These are phyloP conservation scores for Forbesichthys agassizii DNA, from an alignment of 2,113 vertebrate species.

Conservation along the genomic window DNA sequence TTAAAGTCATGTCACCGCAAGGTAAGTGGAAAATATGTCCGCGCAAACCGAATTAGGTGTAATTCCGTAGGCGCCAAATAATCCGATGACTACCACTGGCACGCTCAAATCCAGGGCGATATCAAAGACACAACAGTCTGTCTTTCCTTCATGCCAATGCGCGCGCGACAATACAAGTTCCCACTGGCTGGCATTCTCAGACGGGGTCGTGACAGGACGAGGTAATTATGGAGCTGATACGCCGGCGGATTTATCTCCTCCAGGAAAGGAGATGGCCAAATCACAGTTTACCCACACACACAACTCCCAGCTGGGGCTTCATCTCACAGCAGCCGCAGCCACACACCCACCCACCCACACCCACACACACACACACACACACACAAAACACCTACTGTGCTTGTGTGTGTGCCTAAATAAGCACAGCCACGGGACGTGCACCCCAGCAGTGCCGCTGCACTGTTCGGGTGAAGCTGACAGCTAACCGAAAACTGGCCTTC, in stretches of 20 bases:
- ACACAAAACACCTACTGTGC: constrained; percentile 34
- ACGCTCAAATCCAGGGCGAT: constrained; percentile 10
- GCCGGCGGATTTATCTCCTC: constrained; percentile 69
- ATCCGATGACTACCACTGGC: constrained; percentile 33
- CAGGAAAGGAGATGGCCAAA: constrained; percentile 73
- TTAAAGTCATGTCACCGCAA: not conserved
- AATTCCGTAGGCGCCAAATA: constrained; percentile 22
- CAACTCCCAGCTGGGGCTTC: constrained; percentile 50
- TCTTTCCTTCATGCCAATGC: constrained; percentile 42
- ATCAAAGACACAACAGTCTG: constrained; percentile 41
- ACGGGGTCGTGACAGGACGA: constrained; percentile 69
- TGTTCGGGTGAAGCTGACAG: too few relatives aligned
- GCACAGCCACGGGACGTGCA: not conserved
- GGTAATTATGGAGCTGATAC: constrained; percentile 74
- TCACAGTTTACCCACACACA: constrained; percentile 69
- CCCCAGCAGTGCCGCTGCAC: not conserved
- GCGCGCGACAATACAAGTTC: constrained; percentile 70
- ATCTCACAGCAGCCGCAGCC: constrained; percentile 56
- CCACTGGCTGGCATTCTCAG: constrained; percentile 74
- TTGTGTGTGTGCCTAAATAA: constrained; percentile 3
- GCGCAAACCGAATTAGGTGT: constrained; percentile 12
- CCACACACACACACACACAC: constrained; percentile 38
- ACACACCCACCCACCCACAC: constrained; percentile 60
- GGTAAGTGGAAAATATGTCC: not conserved
- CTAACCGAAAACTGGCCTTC: too few relatives aligned